Base-by-base conservation (phyloP, 2,797 vertebrate genomes). In the Myiotriccus ornatus region DNA sequence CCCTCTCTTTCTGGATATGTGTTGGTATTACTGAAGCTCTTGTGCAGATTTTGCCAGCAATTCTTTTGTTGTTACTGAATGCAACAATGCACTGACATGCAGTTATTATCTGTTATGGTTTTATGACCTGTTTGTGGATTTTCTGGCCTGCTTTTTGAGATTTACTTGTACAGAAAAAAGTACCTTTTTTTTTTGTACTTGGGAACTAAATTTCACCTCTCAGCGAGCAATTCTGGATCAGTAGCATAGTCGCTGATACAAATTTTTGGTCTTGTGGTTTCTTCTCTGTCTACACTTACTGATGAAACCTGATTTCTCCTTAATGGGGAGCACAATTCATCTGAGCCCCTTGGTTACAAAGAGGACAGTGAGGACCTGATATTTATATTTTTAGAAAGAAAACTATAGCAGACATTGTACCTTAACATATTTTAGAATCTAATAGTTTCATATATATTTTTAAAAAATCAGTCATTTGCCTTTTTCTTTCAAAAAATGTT, bases 391-490 rank as follows among this genome's bases (percentile, higher is more conserved):
- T 73, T 39, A 53, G 34, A 79, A 60, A 52, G 32, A 32, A 60
- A 57, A 0, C 11, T 39, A 5, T 28, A 50, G 3, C 15, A 46
- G 12, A 2, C 76, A 28, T 53, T 65, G 14, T 19, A 63, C 5
- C 5, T 6, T 57, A 62, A 64, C 11, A 82, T 2, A 47, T 80
- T 84, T 80, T 63, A 15, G 10, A 69, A 37, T 44, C 32, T 56
- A 60, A 28, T 22, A 28, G 2, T 14, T 83, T 65, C 10, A 16
- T 8, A 37, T 10, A 32, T 34, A 9, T 6, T 32, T 37, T 7
- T 13, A 41, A 56, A 18, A 52, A 10, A 39, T 28, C 18, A 9
- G 12, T 0, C 2, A 0, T 62, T 81, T 53, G 7, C 4, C 9
- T 53, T 74, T 85, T 44, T 39, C 3, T 77, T 87, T 46, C 8